These are phyloP conservation scores for Orestias chungarensis DNA, from an alignment of 2,797 vertebrate genomes.

Conservation along the genomic window DNA sequence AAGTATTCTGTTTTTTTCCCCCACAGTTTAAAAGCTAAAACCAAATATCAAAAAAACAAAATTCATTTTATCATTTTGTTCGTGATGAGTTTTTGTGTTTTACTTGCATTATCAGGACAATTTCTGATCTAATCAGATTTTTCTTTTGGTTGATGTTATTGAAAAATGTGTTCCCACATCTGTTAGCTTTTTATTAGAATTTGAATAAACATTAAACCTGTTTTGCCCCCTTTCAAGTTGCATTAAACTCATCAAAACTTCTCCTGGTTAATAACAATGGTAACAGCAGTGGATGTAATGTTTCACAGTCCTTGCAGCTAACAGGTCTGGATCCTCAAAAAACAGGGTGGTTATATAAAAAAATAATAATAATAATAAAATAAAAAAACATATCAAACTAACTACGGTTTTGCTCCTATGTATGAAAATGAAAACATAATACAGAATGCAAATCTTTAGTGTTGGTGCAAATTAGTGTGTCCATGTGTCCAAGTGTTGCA, in stretches of 20 bases:
- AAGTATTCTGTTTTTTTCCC: too few relatives aligned
- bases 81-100: background rate
- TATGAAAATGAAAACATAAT: constrained; percentile 11
- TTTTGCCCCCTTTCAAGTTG: too few relatives aligned
- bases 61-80: background rate
- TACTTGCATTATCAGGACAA: background rate
- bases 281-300: background rate
- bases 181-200: background rate
- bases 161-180: too few relatives aligned
- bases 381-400: too few relatives aligned
- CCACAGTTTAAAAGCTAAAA: background rate
- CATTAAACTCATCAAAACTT: too few relatives aligned
- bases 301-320: background rate
- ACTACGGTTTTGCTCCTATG: too few relatives aligned
- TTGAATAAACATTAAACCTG: background rate
- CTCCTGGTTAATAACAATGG: background rate
- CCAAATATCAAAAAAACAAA: background rate
- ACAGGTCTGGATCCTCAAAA: constrained; percentile 17
- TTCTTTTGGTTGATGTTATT: too few relatives aligned
- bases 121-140: background rate
- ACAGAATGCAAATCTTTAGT: too few relatives aligned
- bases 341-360: too few relatives aligned
- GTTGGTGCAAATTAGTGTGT: constrained; percentile 24
- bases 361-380: too few relatives aligned
- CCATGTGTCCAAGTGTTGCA: constrained; percentile 35